Base-by-base conservation (phyloP, 2,888 invertebrate genomes). In the Ophonus ardosiacus region DNA sequence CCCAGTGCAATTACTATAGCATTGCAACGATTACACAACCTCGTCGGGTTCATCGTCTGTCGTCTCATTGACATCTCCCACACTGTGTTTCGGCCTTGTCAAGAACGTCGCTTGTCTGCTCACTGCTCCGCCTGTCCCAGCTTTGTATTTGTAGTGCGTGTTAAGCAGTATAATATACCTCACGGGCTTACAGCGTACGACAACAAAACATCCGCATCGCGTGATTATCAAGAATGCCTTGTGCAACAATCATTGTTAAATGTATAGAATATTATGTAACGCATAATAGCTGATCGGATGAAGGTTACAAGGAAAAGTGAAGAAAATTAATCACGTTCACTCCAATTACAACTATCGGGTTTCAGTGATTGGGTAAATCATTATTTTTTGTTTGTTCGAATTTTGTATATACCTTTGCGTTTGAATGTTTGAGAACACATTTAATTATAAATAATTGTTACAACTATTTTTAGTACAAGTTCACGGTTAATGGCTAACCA, bases 31-130 rank as follows among this genome's bases (percentile, higher is more conserved):
- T 31, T 31, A 31, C 31, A 31, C 6, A 31, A 31, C 31, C 31
- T 31, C 31, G 71, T 43, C 71, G 40, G 43, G 71, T 74, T 74
- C 71, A 74, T 74, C 71, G 71, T 18, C 71, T 68, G 68, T 68
- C 68, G 31, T 68, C 68, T 15, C 40, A 18, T 74, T 74, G 71
- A 43, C 71, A 43, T 74, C 43, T 74, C 71, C 71, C 71, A 74
- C 71, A 63, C 63, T 21, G 31, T 24, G 63, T 17, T 0, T 18
- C 71, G 71, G 15, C 71, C 71, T 74, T 74, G 71, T 68, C 71
- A 74, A 74, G 71, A 74, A 74, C 71, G 71, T 68, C 31, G 43
- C 43, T n/a, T n/a, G 68, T 74, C 71, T 74, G 71, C 43, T 15
- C 38, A n/a, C 24, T 65, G 10, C 71, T 15, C 43, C 8, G 40